These are phyloP conservation scores for Nasonia giraulti DNA, from an alignment of 1,140 invertebrate species.

Conservation along the genomic window DNA sequence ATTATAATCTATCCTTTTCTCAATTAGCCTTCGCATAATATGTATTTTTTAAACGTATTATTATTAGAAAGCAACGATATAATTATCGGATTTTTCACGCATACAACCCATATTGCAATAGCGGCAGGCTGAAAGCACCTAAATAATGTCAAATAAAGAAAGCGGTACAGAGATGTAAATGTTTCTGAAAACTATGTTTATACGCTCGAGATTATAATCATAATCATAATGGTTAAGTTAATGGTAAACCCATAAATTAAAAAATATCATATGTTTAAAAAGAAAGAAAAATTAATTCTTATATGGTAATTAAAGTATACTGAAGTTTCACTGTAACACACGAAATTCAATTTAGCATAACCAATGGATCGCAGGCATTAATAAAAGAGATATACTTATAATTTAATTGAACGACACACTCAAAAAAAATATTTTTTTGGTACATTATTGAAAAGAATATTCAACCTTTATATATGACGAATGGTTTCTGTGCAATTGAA, in stretches of 20 bases:
- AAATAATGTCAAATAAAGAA: not conserved
- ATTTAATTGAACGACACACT: not conserved
- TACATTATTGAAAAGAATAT: not conserved
- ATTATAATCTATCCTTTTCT: not conserved
- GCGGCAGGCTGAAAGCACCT: slow-evolving; percentile 28
- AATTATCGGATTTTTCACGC: not conserved
- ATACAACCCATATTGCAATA: not conserved
- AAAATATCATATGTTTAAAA: slow-evolving; percentile 5
- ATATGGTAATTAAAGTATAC: slow-evolving; percentile 56
- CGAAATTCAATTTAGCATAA: slow-evolving; percentile 62
- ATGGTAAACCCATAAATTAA: not conserved
- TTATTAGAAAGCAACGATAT: not conserved
- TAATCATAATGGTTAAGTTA: not conserved
- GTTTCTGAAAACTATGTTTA: not conserved
- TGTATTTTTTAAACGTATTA: not conserved
- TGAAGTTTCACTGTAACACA: slow-evolving; percentile 74
- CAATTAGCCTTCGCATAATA: not conserved
- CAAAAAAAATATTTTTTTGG: not conserved
- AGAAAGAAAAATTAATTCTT: slow-evolving; percentile 3
- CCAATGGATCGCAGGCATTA: not conserved
- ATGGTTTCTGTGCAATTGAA: too few relatives aligned
- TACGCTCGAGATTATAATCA: not conserved
- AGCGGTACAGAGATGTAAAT: slow-evolving; percentile 1
- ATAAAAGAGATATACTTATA: not conserved
- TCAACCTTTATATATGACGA: too few relatives aligned